These are phyloP conservation scores for Diaprepes abbreviatus DNA, from an alignment of 2,888 invertebrate genomes.

Conservation along the genomic window DNA sequence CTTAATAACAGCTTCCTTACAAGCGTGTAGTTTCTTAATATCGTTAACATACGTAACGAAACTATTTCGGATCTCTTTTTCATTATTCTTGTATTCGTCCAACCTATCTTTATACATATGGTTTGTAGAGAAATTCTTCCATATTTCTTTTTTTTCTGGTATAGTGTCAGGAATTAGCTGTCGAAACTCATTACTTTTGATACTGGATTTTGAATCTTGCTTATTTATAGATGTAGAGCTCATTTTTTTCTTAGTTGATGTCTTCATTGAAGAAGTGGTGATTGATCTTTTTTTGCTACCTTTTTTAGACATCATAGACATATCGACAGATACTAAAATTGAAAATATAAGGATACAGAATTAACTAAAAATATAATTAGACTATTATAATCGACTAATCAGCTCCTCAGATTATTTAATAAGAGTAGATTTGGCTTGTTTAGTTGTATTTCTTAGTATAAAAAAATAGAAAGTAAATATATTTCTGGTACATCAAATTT, in stretches of 20 bases:
- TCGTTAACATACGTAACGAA: constrained; percentile 49
- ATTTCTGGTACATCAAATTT: no score
- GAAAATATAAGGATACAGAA: no score
- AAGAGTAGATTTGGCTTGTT: no score
- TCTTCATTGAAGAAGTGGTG: not conserved
- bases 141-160: constrained; percentile 52
- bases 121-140: constrained; percentile 46
- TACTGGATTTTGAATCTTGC: constrained; percentile 36
- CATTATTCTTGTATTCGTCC: constrained; percentile 52
- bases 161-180: constrained; percentile 50
- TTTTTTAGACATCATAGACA: not conserved
- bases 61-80: constrained; percentile 41
- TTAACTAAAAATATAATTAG: no score
- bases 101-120: constrained; percentile 42
- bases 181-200: constrained; percentile 2
- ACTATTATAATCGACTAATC: no score
- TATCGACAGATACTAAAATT: not conserved
- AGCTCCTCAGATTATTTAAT: no score
- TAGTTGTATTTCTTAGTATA: no score
- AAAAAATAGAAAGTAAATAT: no score
- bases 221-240: constrained; percentile 37
- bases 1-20: constrained; percentile 47
- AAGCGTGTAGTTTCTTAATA: constrained; percentile 44
- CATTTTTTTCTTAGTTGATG: constrained; percentile 19
- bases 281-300: constrained; percentile 40